A percentile compares a stretch with the other conserved stretches of the same genome.
phyloP scores from a whole-genome alignment of 2,888 invertebrate genomes.

The Leptopilina myrica region DNA sequence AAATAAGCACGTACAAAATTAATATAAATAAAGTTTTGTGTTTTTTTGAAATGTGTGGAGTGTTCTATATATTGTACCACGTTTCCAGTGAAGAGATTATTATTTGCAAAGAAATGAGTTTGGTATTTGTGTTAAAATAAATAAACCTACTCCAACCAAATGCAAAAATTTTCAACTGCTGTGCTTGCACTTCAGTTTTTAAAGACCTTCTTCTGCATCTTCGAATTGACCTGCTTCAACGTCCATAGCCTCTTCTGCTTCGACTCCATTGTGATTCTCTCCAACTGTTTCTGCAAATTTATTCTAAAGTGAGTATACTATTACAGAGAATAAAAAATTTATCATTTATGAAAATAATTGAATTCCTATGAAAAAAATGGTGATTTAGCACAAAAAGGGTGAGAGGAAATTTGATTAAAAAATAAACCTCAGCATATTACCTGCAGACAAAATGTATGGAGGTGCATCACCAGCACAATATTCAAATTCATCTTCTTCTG shows the following conservation, averaged over 20 bases:
- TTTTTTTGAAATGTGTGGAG: constrained; percentile 59
- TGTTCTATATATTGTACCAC: constrained; percentile 57
- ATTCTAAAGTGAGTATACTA: no score
- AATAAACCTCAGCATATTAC: constrained; percentile 56
- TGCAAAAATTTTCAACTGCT: constrained; percentile 63
- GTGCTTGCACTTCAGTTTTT: constrained; percentile 55
- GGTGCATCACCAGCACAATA: constrained; percentile 75
- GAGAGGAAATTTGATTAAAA: no score
- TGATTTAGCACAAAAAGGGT: no score
- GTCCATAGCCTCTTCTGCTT: constrained; percentile 77
- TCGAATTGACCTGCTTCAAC: constrained; percentile 79
- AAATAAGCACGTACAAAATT: constrained; percentile 74
- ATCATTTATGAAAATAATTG: no score
- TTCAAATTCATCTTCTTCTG: constrained; percentile 76
- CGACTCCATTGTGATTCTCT: constrained; percentile 72
- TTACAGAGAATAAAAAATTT: no score
- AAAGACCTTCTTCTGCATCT: constrained; percentile 79
- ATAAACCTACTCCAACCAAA: constrained; percentile 67
- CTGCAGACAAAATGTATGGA: constrained; percentile 70
- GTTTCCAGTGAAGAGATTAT: constrained; percentile 60
- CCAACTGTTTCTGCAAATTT: constrained; percentile 72
- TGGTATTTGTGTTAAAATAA: constrained; percentile 61
- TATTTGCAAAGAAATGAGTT: constrained; percentile 62
- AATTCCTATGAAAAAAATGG: no score
- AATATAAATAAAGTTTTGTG: constrained; percentile 74